phyloP scores from a whole-genome alignment of 2,113 vertebrate species.

The Onychostruthus taczanowskii region DNA sequence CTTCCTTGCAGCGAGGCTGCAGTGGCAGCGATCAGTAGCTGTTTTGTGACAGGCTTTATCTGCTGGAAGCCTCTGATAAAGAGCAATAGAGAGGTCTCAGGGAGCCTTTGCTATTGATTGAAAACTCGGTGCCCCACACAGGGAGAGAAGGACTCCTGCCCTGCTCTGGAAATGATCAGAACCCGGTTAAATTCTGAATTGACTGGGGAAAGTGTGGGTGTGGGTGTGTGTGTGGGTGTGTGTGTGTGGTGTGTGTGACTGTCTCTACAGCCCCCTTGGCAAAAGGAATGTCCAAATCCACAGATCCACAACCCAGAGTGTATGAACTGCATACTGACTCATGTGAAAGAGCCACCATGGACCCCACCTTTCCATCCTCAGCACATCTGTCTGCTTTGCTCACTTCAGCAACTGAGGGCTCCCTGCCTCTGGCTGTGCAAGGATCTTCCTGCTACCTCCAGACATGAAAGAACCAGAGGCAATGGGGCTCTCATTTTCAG shows the following conservation, averaged over 20 bases:
- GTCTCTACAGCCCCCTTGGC: background rate
- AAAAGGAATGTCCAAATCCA: background rate
- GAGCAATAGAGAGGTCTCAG: background rate
- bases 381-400: background rate
- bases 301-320: background rate
- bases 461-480: background rate
- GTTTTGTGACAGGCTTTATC: background rate
- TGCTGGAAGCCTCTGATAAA: constrained; percentile 6
- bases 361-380: background rate
- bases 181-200: background rate
- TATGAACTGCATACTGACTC: background rate
- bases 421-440: background rate
- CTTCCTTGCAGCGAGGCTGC: background rate
- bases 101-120: background rate
- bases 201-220: rapidly evolving
- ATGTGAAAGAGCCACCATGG: background rate
- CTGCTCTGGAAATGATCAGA: background rate
- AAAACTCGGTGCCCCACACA: background rate
- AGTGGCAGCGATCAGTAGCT: background rate
- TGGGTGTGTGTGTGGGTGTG: background rate
- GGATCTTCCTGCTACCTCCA: background rate
- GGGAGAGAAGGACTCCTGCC: background rate
- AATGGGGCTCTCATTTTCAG: background rate
- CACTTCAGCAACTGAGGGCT: background rate
- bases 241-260: background rate